Evolutionary conservation across 2,797 vertebrate species (phyloP).

Genomic region (Acrossocheilus wenchowensis): DNA sequence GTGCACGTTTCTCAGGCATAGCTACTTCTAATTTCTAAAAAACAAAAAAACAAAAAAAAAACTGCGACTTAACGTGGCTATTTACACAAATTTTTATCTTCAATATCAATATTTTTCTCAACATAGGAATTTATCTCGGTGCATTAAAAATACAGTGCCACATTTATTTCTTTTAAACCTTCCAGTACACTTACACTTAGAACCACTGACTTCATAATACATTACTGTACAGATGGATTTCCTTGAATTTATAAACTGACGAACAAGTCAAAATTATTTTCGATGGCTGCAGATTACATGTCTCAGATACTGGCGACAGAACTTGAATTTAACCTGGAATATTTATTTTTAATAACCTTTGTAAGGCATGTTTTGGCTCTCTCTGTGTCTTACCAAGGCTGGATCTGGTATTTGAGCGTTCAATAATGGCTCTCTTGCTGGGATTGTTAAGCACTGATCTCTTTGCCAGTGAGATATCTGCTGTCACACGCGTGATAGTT

Average conservation of each 20-base stretch:
- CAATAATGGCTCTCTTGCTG: constrained; percentile 97
- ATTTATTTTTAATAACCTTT: neutral
- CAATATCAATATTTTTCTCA: neutral
- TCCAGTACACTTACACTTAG: neutral
- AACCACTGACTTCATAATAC: neutral
- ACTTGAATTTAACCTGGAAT: neutral
- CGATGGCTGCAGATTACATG: neutral
- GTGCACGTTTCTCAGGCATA: too few species aligned
- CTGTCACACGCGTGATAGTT: constrained; percentile 97
- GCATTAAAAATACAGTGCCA: neutral
- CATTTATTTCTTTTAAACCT: neutral
- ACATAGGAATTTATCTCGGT: neutral
- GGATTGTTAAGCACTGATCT: constrained; percentile 98
- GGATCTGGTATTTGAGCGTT: constrained; percentile 95
- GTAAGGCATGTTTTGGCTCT: neutral
- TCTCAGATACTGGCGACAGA: neutral
- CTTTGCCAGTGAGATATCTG: constrained; percentile 97
- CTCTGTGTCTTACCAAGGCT: constrained; percentile 86
- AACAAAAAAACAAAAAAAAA: neutral
- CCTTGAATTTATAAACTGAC: neutral
- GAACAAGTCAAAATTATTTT: neutral
- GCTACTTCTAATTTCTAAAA: neutral
- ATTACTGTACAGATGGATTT: neutral
- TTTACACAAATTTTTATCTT: neutral
- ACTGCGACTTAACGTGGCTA: neutral